These are phyloP conservation scores for Malachius bipustulatus DNA, from an alignment of 2,888 invertebrate genomes.

Conservation along the genomic window DNA sequence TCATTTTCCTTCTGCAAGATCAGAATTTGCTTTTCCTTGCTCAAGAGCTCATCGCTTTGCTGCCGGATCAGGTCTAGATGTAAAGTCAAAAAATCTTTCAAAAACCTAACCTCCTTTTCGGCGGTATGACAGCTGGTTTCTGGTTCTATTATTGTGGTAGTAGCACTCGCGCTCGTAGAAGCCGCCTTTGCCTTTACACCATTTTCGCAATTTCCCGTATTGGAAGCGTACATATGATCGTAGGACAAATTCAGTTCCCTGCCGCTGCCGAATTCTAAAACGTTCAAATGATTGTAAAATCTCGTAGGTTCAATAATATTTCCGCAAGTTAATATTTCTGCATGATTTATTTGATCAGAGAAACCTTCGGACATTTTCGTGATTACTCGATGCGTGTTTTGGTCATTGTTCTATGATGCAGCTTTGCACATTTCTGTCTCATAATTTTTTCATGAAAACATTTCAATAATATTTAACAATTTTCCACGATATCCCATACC, in stretches of 20 bases:
- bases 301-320: constrained; percentile 26
- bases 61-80: constrained; percentile 84
- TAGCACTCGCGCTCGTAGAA: constrained; percentile 21
- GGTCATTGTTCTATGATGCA: constrained; percentile 37
- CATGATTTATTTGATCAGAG: constrained; percentile 31
- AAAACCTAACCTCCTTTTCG: constrained; percentile 51
- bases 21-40: constrained; percentile 65
- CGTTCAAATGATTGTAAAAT: constrained; percentile 23
- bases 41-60: constrained; percentile 71
- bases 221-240: constrained; percentile 64
- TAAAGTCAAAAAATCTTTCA: constrained; percentile 67
- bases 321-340: constrained; percentile 29
- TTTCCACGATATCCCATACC: too few relatives aligned
- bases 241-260: constrained; percentile 51
- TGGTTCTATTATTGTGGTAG: constrained; percentile 9
- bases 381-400: constrained; percentile 35
- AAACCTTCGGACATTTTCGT: constrained; percentile 40
- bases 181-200: constrained; percentile 18
- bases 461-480: too few relatives aligned
- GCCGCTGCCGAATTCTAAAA: constrained; percentile 28
- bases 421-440: too few relatives aligned
- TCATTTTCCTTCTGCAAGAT: constrained; percentile 67
- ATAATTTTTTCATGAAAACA: too few relatives aligned
- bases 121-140: constrained; percentile 30
- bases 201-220: constrained; percentile 25